Conservation (phyloP, 2,113 vertebrate genomes). For the Dipodomys ordii region DNA sequence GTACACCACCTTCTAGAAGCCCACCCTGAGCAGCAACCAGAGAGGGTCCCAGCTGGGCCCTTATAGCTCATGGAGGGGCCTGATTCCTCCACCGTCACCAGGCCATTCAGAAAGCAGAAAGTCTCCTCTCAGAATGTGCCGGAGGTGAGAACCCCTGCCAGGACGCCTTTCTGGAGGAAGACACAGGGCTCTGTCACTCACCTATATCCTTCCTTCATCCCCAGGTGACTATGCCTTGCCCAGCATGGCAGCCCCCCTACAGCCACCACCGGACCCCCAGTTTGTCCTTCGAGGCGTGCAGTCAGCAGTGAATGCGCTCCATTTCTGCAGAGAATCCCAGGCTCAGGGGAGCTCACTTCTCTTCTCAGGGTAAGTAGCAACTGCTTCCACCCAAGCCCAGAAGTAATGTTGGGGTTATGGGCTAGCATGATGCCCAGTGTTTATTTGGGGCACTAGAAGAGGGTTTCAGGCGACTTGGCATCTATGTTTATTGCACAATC, state of each 20-base stretch:
- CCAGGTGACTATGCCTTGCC: constrained; percentile 17
- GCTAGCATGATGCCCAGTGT: not conserved
- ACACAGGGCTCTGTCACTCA: not conserved
- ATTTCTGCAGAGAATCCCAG: constrained; percentile 87
- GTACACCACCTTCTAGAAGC: not conserved
- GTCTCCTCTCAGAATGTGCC: not conserved
- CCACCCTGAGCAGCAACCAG: no score
- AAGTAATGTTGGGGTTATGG: not conserved
- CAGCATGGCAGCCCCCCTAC: constrained; percentile 80
- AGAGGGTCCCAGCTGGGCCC: no score
- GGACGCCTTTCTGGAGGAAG: not conserved
- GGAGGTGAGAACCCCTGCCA: not conserved
- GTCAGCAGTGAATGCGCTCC: constrained; percentile 91
- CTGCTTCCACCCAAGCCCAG: not conserved
- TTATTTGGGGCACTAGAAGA: not conserved
- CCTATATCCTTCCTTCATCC: not conserved
- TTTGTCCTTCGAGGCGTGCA: constrained; percentile 93
- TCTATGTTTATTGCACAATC: not conserved
- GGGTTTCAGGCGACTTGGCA: not conserved
- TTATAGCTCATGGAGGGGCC: no score
- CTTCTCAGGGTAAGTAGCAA: constrained; percentile 93
- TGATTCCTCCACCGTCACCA: not conserved
- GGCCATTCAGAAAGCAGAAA: not conserved
- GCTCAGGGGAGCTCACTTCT: constrained; percentile 86
- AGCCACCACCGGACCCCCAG: constrained; percentile 90